Evolutionary conservation across 2,888 invertebrate species (phyloP).

Genomic region (Trichogramma dendrolimi): DNA sequence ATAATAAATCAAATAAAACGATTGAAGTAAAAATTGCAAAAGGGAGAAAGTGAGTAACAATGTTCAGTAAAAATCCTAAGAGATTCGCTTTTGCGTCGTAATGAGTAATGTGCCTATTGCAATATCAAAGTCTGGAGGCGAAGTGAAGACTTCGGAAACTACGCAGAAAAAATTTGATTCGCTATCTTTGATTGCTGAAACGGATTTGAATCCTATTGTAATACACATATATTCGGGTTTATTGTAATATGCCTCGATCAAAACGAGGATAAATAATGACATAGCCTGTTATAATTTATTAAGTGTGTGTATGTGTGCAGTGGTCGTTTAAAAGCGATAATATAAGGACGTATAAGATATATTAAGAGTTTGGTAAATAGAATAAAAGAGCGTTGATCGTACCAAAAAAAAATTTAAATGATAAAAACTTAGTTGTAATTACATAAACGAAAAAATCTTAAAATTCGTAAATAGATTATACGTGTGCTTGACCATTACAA

Average conservation of each 20-base stretch:
- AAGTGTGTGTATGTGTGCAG: slow-evolving; percentile 30
- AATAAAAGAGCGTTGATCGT: slow-evolving; percentile 35
- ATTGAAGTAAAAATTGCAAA: too few species aligned
- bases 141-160: too few species aligned
- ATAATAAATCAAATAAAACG: too few species aligned
- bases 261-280: slow-evolving; percentile 34
- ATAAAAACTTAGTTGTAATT: neutral
- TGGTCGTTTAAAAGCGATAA: slow-evolving; percentile 10
- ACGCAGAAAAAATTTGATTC: too few species aligned
- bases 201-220: too few species aligned
- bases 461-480: neutral
- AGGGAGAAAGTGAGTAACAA: too few species aligned
- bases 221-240: neutral
- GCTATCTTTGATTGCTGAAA: too few species aligned
- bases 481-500: too few species aligned
- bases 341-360: slow-evolving; percentile 27
- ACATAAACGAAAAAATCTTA: neutral
- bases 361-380: slow-evolving; percentile 22
- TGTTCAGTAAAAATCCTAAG: too few species aligned
- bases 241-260: slow-evolving; percentile 28
- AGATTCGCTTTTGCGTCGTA: too few species aligned
- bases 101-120: too few species aligned
- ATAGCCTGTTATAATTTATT: slow-evolving; percentile 34
- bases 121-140: too few species aligned
- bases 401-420: slow-evolving; percentile 43